Evolutionary conservation across 2,888 invertebrate genomes (phyloP).

Genomic region (Podotricha telesiphe): DNA sequence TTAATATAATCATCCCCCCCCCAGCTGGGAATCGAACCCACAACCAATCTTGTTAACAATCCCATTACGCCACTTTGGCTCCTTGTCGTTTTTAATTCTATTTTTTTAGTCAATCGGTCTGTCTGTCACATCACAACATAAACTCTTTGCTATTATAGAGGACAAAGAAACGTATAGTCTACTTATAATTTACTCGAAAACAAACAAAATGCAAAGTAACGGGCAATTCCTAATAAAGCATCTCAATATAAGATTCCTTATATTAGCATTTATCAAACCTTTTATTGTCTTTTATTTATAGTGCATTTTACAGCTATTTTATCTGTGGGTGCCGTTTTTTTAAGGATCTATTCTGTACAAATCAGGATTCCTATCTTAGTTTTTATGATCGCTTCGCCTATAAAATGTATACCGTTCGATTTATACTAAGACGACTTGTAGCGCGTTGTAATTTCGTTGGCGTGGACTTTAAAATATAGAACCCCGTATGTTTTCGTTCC

Average conservation of each 20-base stretch:
- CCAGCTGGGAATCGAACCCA: too few relatives aligned
- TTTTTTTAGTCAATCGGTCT: too few relatives aligned
- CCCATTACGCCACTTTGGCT: too few relatives aligned
- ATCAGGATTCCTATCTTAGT: constrained; percentile 33
- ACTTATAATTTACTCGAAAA: too few relatives aligned
- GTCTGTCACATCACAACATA: too few relatives aligned
- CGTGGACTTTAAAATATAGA: too few relatives aligned
- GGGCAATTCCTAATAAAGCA: background rate
- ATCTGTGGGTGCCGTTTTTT: constrained; percentile 27
- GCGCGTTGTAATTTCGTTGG: background rate
- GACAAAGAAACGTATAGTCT: too few relatives aligned
- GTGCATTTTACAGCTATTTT: constrained; percentile 33
- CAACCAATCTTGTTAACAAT: too few relatives aligned
- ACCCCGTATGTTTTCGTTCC: too few relatives aligned
- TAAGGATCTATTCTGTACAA: constrained; percentile 33
- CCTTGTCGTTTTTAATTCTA: too few relatives aligned
- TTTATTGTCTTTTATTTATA: constrained; percentile 21
- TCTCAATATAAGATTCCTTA: background rate
- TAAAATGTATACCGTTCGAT: constrained; percentile 27
- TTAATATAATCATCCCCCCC: too few relatives aligned
- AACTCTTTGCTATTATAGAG: too few relatives aligned
- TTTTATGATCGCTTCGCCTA: constrained; percentile 31
- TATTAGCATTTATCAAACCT: constrained; percentile 19
- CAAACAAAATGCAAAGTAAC: background rate
- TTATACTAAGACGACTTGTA: constrained; percentile 2